phyloP scores from a whole-genome alignment of 2,888 invertebrate species.

The Parnassius glacialis region DNA sequence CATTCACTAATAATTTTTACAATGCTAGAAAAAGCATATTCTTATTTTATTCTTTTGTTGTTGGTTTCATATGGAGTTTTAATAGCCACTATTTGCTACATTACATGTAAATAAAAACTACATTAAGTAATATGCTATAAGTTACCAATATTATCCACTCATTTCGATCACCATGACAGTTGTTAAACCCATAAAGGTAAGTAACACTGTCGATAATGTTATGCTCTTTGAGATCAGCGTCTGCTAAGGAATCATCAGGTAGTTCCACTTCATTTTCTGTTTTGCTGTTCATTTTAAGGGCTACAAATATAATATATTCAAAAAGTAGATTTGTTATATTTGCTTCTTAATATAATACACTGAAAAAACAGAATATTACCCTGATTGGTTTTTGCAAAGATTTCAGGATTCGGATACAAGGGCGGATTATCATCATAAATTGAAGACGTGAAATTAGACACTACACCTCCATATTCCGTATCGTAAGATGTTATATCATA shows the following conservation, averaged over 20 bases:
- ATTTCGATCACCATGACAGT: constrained; percentile 73
- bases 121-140: constrained; percentile 1
- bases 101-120: constrained; percentile 2
- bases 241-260: constrained; percentile 83
- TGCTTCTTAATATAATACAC: background rate
- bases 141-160: constrained; percentile 76
- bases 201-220: constrained; percentile 87
- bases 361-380: constrained; percentile 40
- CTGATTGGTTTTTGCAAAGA: constrained; percentile 54
- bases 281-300: constrained; percentile 43
- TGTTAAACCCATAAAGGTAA: constrained; percentile 83
- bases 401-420: constrained; percentile 73
- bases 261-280: constrained; percentile 75
- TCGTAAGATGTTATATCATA: constrained; percentile 72
- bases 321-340: background rate
- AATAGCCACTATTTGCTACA: background rate
- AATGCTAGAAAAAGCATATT: too few relatives aligned
- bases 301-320: background rate
- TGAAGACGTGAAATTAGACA: constrained; percentile 74
- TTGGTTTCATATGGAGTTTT: too few relatives aligned
- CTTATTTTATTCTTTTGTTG: too few relatives aligned
- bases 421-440: constrained; percentile 75
- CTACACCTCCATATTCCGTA: constrained; percentile 71
- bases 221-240: constrained; percentile 84
- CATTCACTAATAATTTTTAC: too few relatives aligned